Base-by-base conservation (phyloP, 2,888 invertebrate species). In the Pandemis corylana region DNA sequence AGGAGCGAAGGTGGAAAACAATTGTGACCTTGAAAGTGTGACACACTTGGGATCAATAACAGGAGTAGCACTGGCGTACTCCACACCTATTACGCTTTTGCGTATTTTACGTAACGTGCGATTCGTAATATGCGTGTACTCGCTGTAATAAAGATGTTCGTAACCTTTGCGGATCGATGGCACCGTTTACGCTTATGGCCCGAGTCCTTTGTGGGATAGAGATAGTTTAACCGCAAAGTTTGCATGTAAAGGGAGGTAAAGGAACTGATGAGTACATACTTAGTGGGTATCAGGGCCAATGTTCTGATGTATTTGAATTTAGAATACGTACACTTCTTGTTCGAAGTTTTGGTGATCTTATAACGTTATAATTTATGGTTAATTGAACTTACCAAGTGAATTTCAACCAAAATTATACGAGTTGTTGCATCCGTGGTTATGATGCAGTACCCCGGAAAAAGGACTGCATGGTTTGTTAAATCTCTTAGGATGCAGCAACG, bases 1-100 rank as follows among this genome's bases (percentile, higher is more conserved):
- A 89, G 75, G 76, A 82, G 79, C 87, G 86, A n/a, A 68, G 76
- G 61, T 72, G 75, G 83, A 84, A 88, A 90, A 90, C 88, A 90
- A 82, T 77, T 20, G 79, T 88, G 89, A 89, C 90, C 90, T 82
- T 90, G 90, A 90, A 87, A 82, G 86, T 83, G 69, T 84, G 81
- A 82, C 80, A 80, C 79, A 76, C 62, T 78, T n/a, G 68, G 77
- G 88, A 89, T 90, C 89, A 85, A 89, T 90, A 89, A 77, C 73
- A 78, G 80, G 80, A 76, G 68, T 70, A 44, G 69, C 41, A 41
- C 42, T 13, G 76, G 74, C 76, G 76, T 72, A 42, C 44, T n/a
- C 28, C 13, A 20, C 41, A 28, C 20, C 75, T 59, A 28, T 49
- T 63, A 70, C 62, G 72, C 75, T 61, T 73, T 63, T 61, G 61